Base-by-base conservation (phyloP, 2,888 invertebrate species). In the Harmothoe impar region DNA sequence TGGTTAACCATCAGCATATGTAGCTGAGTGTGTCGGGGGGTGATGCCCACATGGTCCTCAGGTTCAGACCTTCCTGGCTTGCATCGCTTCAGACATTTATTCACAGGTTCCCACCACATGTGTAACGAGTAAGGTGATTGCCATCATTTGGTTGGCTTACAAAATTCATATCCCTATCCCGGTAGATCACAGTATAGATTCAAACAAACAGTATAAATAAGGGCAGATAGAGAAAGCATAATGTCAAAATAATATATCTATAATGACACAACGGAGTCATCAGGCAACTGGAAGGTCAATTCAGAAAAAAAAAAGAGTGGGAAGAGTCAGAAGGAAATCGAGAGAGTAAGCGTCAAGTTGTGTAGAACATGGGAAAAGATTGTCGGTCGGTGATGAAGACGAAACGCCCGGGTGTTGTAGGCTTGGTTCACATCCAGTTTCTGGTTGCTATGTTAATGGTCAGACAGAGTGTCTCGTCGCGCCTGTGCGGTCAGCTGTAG, bases 401-500 rank as follows among this genome's bases (percentile, higher is more conserved):
- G 0, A 72, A n/a, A 81, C 81, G 81, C 43, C 43, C 43, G 35
- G 81, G 81, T 43, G 43, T 81, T 81, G 81, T 35, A 43, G 43
- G 25, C 15, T 5, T 81, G 81, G 81, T 43, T 81, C 15, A 33
- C 81, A 33, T 43, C 81, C 33, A 35, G 81, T 81, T 20, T 23
- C 77, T 77, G 25, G 43, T 81, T 43, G 81, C 81, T 81, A 81
- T 81, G 81, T 15, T 33, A 81, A 81, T 43, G 54, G 15, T 86
- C 86, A 86, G 86, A 86, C 56, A 56, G 86, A 86, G 86, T 86
- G 54, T 7, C 86, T 23, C 25, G 86, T 86, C 54, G 86, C 86
- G 86, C 86, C 86, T 86, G 86, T 52, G 86, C 86, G 86, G 86
- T 86, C 52, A 86, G 86, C 86, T 86, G 86, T 86, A 86, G 86